Evolutionary conservation across 2,797 vertebrate genomes (phyloP).

Genomic region (Tinamus major): DNA sequence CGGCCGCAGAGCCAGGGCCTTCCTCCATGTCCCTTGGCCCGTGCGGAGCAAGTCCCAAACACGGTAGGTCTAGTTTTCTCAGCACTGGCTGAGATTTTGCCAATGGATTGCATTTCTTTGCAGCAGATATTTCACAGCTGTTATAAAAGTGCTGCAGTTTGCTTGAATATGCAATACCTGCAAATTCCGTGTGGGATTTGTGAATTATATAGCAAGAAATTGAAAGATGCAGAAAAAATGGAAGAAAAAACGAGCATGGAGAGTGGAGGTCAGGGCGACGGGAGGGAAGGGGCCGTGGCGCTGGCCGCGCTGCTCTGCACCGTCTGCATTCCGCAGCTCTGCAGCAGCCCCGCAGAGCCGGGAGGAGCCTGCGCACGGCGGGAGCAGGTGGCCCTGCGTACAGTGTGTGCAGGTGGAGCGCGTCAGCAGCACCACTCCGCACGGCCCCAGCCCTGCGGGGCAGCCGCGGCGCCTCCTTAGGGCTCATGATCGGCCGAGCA

Average conservation of each 20-base stretch:
- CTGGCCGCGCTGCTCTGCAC: not conserved
- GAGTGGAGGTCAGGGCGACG: not conserved
- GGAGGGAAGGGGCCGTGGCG: not conserved
- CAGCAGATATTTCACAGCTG: not conserved
- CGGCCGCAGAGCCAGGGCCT: too few species aligned
- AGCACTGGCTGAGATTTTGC: not conserved
- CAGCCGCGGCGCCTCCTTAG: constrained; percentile 29
- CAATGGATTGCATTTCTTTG: not conserved
- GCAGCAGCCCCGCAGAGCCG: not conserved
- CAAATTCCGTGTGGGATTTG: not conserved
- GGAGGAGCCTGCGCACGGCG: not conserved
- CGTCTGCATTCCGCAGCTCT: not conserved
- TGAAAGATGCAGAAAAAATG: not conserved
- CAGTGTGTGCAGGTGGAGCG: not conserved
- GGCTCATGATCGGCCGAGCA: not conserved
- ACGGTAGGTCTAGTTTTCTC: not conserved
- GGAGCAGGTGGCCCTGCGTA: not conserved
- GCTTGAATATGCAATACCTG: not conserved
- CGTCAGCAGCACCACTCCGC: not conserved
- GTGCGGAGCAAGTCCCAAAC: not conserved
- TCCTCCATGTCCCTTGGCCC: too few species aligned
- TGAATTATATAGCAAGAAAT: not conserved
- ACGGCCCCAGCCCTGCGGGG: not conserved
- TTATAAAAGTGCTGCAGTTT: not conserved
- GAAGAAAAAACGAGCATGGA: not conserved